phyloP scores from a whole-genome alignment of 2,888 invertebrate species.

The Athalia rosae region DNA sequence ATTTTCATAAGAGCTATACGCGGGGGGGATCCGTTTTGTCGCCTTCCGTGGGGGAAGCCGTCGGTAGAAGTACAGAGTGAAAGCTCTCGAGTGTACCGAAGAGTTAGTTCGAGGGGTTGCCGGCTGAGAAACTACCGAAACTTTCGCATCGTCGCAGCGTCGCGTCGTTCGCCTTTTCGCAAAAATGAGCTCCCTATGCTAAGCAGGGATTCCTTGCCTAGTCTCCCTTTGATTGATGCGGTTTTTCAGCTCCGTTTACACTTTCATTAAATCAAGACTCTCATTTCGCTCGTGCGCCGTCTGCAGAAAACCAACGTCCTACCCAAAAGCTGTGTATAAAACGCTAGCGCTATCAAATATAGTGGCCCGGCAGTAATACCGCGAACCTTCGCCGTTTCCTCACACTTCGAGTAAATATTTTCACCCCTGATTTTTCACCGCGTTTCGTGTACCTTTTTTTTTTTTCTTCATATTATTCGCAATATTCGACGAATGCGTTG shows the following conservation, averaged over 20 bases:
- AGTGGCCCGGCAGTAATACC: no score
- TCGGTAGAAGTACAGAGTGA: not conserved
- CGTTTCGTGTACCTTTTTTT: no score
- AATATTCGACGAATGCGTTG: no score
- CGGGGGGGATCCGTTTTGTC: conserved; percentile 21
- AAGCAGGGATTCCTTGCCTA: conserved; percentile 56
- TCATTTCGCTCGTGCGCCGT: conserved; percentile 25
- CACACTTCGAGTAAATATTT: no score
- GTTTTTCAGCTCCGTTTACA: conserved; percentile 52
- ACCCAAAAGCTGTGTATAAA: not conserved
- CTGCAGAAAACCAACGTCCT: not conserved
- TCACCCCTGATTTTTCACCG: no score
- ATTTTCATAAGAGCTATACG: conserved; percentile 30
- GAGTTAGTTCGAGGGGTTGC: not conserved
- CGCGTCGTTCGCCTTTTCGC: conserved; percentile 4
- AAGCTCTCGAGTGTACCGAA: no score
- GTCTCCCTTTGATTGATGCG: conserved; percentile 54
- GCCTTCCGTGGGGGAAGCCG: conserved; percentile 1
- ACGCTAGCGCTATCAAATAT: no score
- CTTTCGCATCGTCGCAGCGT: conserved; percentile 12
- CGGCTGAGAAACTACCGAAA: conserved; percentile 8
- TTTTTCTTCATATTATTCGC: no score
- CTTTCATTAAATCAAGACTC: conserved; percentile 50
- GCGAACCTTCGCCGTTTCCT: no score
- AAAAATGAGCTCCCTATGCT: conserved; percentile 60